phyloP scores from a whole-genome alignment of 2,113 vertebrate genomes.

The Dicrurus megarhynchus region DNA sequence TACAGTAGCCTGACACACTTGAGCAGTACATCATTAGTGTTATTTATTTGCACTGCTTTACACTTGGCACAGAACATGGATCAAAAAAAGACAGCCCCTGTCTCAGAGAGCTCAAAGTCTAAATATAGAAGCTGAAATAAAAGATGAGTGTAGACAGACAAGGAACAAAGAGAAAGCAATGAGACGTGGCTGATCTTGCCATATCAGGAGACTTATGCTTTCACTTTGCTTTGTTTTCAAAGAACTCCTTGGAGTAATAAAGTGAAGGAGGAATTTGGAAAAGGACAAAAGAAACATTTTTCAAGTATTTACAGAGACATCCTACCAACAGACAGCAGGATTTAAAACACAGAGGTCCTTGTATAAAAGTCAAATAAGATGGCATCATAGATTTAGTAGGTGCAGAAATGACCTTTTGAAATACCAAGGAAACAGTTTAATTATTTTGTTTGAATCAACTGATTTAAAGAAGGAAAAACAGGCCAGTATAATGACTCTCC shows the following conservation, averaged over 20 bases:
- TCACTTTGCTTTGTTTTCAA: background rate
- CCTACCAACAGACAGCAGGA: background rate
- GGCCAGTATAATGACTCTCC: background rate
- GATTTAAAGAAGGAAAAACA: background rate
- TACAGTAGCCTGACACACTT: background rate
- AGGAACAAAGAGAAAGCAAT: background rate
- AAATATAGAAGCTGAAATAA: conserved; percentile 5
- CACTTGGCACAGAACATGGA: background rate
- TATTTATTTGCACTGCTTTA: conserved; percentile 32
- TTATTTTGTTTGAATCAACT: background rate
- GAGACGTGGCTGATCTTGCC: background rate
- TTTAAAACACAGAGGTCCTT: background rate
- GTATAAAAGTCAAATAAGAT: conserved; percentile 33
- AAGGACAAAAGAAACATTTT: conserved; percentile 12
- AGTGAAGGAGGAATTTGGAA: background rate
- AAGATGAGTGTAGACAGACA: background rate
- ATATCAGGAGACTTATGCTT: background rate
- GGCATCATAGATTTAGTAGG: background rate
- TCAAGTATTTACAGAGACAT: conserved; percentile 8
- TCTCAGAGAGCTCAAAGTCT: background rate
- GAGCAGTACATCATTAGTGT: background rate
- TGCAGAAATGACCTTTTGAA: conserved; percentile 52
- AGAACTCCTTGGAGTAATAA: background rate
- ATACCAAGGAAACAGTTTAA: background rate
- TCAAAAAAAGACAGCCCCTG: background rate